phyloP scores from a whole-genome alignment of 2,797 vertebrate species.

The Chelidonichthys spinosus region DNA sequence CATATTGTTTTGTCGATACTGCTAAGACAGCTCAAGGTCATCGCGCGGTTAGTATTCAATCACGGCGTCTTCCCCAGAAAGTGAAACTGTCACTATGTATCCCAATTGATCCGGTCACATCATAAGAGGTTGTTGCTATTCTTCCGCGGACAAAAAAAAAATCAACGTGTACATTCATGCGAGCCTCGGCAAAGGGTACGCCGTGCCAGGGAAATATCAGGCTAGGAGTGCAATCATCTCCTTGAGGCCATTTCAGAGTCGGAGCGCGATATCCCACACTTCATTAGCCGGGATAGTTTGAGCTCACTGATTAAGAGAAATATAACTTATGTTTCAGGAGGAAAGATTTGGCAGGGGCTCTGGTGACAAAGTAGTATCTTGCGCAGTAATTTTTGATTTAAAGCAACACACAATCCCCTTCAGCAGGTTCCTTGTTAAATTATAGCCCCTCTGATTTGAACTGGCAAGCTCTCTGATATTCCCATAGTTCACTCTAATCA shows the following conservation, averaged over 20 bases:
- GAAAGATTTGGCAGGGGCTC: constrained; percentile 57
- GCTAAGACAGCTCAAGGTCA: constrained; percentile 78
- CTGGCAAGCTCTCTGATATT: constrained; percentile 42
- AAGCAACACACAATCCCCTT: constrained; percentile 40
- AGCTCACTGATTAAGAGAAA: constrained; percentile 69
- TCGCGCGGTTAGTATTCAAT: constrained; percentile 68
- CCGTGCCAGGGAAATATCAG: constrained; percentile 58
- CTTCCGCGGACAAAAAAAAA: constrained; percentile 33
- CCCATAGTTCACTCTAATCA: constrained; percentile 47
- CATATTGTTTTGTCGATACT: constrained; percentile 81
- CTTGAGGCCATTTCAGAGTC: constrained; percentile 66
- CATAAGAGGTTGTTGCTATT: constrained; percentile 52
- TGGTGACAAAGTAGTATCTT: constrained; percentile 48
- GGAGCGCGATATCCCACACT: constrained; percentile 60
- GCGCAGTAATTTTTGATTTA: constrained; percentile 51
- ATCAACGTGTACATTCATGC: constrained; percentile 59
- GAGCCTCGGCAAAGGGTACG: constrained; percentile 4
- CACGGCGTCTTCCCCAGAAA: constrained; percentile 60
- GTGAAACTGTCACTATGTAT: constrained; percentile 59
- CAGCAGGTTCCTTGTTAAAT: constrained; percentile 51
- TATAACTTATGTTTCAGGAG: constrained; percentile 56
- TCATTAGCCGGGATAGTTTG: constrained; percentile 73
- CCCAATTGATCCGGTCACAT: constrained; percentile 58
- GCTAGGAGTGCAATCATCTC: constrained; percentile 60
- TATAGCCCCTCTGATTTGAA: constrained; percentile 52